phyloP scores from a whole-genome alignment of 2,888 invertebrate species.

The Drosophila prostipennis region DNA sequence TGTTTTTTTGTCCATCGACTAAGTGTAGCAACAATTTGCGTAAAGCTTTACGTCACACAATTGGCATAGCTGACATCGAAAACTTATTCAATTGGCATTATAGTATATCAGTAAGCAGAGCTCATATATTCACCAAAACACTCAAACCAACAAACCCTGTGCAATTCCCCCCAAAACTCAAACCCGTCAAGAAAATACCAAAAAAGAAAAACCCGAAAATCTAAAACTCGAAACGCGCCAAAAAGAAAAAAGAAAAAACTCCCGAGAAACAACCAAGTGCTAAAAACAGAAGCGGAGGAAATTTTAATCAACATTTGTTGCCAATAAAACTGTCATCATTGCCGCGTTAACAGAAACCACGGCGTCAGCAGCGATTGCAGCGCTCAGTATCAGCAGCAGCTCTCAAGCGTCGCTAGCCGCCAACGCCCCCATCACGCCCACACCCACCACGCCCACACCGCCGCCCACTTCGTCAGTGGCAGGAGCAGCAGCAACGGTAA shows the following conservation, averaged over 20 bases:
- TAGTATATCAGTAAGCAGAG: slow-evolving; percentile 34
- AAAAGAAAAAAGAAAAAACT: slow-evolving; percentile 17
- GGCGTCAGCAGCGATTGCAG: slow-evolving; percentile 77
- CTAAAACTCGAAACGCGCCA: slow-evolving; percentile 13
- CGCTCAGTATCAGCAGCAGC: slow-evolving; percentile 80
- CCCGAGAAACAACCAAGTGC: slow-evolving; percentile 22
- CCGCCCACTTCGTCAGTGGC: slow-evolving; percentile 51
- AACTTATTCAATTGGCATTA: slow-evolving; percentile 59
- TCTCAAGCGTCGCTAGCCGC: slow-evolving; percentile 70
- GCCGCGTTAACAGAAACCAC: slow-evolving; percentile 81
- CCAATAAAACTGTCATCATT: slow-evolving; percentile 80
- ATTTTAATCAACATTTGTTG: slow-evolving; percentile 75
- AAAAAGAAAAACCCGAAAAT: slow-evolving; percentile 31
- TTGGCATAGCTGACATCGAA: slow-evolving; percentile 51
- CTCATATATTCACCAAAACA: slow-evolving; percentile 50
- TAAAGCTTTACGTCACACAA: slow-evolving; percentile 65
- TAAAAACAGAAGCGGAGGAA: slow-evolving; percentile 52
- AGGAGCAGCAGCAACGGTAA: slow-evolving; percentile 64
- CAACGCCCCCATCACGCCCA: slow-evolving; percentile 44
- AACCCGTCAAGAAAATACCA: slow-evolving; percentile 65
- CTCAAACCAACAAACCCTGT: slow-evolving; percentile 57
- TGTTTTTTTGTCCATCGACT: slow-evolving; percentile 17
- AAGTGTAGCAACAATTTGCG: slow-evolving; percentile 70
- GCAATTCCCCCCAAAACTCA: slow-evolving; percentile 53
- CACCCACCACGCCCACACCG: slow-evolving; percentile 41